Conservation (phyloP, 2,888 invertebrate genomes). For the Mesorhabditis spiculigera region DNA sequence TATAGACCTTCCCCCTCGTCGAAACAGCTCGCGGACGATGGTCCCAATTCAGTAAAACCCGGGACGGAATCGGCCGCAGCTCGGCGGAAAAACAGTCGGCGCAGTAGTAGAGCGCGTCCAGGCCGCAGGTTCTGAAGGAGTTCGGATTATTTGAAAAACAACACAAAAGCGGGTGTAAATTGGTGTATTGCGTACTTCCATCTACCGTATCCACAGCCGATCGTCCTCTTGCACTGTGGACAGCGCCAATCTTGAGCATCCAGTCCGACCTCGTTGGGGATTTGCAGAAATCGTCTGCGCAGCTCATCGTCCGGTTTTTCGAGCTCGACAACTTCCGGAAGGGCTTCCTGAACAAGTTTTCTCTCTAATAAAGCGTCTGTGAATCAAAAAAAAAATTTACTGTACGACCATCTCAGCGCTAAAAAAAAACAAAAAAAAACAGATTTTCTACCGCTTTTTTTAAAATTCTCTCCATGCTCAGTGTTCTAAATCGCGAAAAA, state of each 20-base stretch:
- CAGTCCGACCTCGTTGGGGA: slow-evolving; percentile 49
- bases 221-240: slow-evolving; percentile 44
- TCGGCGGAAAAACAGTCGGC: slow-evolving; percentile 68
- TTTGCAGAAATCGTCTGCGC: neutral
- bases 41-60: slow-evolving; percentile 37
- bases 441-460: too few species aligned
- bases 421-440: too few species aligned
- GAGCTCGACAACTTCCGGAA: neutral
- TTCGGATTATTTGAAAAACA: too few species aligned
- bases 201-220: slow-evolving; percentile 30
- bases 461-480: too few species aligned
- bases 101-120: slow-evolving; percentile 85
- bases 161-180: neutral
- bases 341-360: too few species aligned
- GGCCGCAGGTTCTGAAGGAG: slow-evolving; percentile 72
- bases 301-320: neutral
- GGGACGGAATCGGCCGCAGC: slow-evolving; percentile 42
- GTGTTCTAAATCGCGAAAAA: too few species aligned
- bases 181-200: neutral
- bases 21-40: slow-evolving; percentile 22
- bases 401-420: too few species aligned
- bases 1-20: slow-evolving; percentile 15
- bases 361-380: too few species aligned
- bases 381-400: too few species aligned
- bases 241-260: slow-evolving; percentile 53